Conservation (phyloP, 1,140 invertebrate species). For the Calliphora vicina region DNA sequence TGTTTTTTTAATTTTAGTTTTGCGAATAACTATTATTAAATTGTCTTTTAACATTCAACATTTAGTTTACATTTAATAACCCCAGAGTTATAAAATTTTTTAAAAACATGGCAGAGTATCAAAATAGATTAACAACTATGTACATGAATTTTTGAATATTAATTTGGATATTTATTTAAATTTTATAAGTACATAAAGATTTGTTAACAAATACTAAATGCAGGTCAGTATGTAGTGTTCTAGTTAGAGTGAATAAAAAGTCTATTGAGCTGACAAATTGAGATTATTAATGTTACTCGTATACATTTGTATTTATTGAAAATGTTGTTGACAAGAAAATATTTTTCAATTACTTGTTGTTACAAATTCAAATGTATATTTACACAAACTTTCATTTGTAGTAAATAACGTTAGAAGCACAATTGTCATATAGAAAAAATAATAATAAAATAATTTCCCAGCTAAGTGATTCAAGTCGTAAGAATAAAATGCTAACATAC, state of each 20-base stretch:
- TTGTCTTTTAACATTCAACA: not conserved
- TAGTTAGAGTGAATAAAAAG: not conserved
- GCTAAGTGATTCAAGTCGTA: no score
- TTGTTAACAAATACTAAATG: not conserved
- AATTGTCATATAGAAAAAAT: no score
- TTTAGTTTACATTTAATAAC: not conserved
- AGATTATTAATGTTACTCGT: no score
- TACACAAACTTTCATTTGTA: no score
- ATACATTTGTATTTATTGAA: no score
- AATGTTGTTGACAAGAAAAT: no score
- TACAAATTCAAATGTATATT: no score
- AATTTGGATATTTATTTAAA: not conserved
- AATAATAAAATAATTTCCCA: no score
- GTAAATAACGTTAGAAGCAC: no score
- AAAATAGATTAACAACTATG: not conserved
- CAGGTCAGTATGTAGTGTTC: not conserved
- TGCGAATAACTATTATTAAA: not conserved
- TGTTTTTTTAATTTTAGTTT: not conserved
- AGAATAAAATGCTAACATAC: no score
- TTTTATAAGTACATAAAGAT: not conserved
- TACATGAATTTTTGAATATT: not conserved
- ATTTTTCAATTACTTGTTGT: no score
- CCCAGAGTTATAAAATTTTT: not conserved
- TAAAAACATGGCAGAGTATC: not conserved
- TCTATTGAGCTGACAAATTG: no score